These are phyloP conservation scores for Sesamia inferens DNA, from an alignment of 2,888 invertebrate species.

Conservation along the genomic window DNA sequence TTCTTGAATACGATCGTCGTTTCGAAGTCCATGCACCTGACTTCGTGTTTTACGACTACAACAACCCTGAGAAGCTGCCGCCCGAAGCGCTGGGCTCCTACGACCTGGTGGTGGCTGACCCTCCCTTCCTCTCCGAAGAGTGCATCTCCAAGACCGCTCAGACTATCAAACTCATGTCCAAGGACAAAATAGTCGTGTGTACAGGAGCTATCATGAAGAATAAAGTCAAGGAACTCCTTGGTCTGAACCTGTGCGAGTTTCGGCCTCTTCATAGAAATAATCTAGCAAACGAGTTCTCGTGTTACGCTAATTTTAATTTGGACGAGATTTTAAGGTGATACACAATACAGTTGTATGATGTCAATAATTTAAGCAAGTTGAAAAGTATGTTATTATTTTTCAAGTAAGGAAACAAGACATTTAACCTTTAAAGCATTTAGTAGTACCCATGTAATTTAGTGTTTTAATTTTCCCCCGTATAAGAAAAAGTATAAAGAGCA, in stretches of 20 bases:
- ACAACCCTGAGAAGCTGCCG: slow-evolving; percentile 92
- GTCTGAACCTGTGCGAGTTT: slow-evolving; percentile 92
- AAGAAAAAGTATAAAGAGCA: neutral
- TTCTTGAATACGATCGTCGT: slow-evolving; percentile 96
- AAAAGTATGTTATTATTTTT: neutral
- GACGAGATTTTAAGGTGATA: slow-evolving; percentile 84
- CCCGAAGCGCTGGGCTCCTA: slow-evolving; percentile 90
- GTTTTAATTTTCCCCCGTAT: too few relatives aligned
- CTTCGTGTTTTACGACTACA: slow-evolving; percentile 97
- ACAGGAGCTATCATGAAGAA: slow-evolving; percentile 96
- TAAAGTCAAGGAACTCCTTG: slow-evolving; percentile 91
- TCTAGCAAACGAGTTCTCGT: slow-evolving; percentile 97
- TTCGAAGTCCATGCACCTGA: slow-evolving; percentile 94
- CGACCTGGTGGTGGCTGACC: slow-evolving; percentile 97
- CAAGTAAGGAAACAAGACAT: neutral
- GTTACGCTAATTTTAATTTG: slow-evolving; percentile 96
- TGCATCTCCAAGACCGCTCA: slow-evolving; percentile 95
- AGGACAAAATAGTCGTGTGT: slow-evolving; percentile 95
- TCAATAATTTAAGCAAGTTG: slow-evolving; percentile 1
- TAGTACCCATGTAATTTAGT: neutral
- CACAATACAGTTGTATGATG: neutral
- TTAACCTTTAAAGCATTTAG: slow-evolving; percentile 3
- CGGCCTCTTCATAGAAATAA: slow-evolving; percentile 96
- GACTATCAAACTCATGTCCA: slow-evolving; percentile 93
- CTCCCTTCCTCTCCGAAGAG: slow-evolving; percentile 98